These are phyloP conservation scores for Oligia strigilis DNA, from an alignment of 2,888 invertebrate genomes.

Conservation along the genomic window DNA sequence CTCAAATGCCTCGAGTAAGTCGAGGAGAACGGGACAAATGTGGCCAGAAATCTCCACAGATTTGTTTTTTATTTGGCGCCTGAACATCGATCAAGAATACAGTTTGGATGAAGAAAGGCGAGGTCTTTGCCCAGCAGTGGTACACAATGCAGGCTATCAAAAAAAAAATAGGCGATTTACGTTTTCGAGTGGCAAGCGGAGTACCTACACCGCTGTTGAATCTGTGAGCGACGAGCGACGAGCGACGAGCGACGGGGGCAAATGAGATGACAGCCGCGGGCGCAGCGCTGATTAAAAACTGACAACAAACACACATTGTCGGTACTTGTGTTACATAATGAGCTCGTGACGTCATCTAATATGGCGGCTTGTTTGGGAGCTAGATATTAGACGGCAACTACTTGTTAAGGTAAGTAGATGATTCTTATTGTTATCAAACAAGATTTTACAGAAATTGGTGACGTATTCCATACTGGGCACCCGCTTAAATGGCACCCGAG, in stretches of 20 bases:
- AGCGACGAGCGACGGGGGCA: constrained; percentile 50
- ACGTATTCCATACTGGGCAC: too few relatives aligned
- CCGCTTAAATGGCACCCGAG: too few relatives aligned
- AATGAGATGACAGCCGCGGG: constrained; percentile 66
- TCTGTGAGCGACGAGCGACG: constrained; percentile 45
- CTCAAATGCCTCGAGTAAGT: constrained; percentile 10
- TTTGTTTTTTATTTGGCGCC: not conserved
- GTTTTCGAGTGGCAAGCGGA: constrained; percentile 39
- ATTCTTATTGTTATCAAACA: not conserved
- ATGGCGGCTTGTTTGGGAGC: not conserved
- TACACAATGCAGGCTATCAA: not conserved
- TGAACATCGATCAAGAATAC: not conserved
- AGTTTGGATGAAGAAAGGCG: not conserved
- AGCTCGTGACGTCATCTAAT: constrained; percentile 41
- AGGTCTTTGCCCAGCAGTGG: not conserved
- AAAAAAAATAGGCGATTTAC: not conserved
- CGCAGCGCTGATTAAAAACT: constrained; percentile 52
- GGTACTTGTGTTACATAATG: constrained; percentile 35
- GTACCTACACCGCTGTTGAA: constrained; percentile 13
- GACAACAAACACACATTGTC: constrained; percentile 50
- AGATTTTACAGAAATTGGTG: not conserved
- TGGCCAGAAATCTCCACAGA: not conserved
- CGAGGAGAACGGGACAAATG: not conserved
- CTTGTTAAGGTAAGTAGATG: not conserved
- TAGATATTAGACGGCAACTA: not conserved